A percentile compares a stretch with the other conserved stretches of the same genome.
phyloP scores from a whole-genome alignment of 2,888 invertebrate genomes.

The Drosophila sordidula region DNA sequence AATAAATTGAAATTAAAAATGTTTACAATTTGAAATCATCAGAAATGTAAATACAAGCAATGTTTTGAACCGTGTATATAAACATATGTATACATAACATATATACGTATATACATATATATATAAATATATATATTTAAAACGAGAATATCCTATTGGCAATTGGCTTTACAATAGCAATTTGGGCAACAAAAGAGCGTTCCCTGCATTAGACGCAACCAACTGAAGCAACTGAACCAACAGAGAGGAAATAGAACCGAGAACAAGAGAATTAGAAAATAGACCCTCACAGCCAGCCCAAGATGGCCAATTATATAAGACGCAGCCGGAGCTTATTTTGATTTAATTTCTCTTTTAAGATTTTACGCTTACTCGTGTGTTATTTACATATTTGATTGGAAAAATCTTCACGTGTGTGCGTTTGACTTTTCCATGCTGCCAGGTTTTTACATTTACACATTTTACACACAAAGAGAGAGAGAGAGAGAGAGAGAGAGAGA shows the following conservation, averaged over 20 bases:
- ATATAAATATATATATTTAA: not conserved
- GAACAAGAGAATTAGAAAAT: not conserved
- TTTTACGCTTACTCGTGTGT: constrained; percentile 34
- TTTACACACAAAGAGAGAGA: not conserved
- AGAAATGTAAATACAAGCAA: not conserved
- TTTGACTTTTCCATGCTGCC: constrained; percentile 17
- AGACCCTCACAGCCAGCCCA: constrained; percentile 15
- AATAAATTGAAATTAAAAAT: no score
- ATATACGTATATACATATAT: not conserved
- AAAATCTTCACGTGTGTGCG: constrained; percentile 40
- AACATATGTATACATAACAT: no score
- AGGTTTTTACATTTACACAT: constrained; percentile 8
- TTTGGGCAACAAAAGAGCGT: constrained; percentile 58
- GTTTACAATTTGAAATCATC: not conserved
- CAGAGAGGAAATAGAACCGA: not conserved
- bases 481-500: not conserved
- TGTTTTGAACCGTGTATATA: not conserved
- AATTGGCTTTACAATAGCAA: constrained; percentile 34
- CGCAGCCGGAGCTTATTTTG: constrained; percentile 68
- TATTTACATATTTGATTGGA: constrained; percentile 78
- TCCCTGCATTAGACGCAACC: constrained; percentile 47
- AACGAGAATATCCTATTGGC: constrained; percentile 4
- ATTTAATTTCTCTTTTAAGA: constrained; percentile 74
- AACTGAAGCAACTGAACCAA: constrained; percentile 5
- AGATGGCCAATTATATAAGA: constrained; percentile 65